A percentile compares a stretch with the other conserved stretches of the same genome.
phyloP scores from a whole-genome alignment of 2,888 invertebrate species.

The Eristalis pertinax region DNA sequence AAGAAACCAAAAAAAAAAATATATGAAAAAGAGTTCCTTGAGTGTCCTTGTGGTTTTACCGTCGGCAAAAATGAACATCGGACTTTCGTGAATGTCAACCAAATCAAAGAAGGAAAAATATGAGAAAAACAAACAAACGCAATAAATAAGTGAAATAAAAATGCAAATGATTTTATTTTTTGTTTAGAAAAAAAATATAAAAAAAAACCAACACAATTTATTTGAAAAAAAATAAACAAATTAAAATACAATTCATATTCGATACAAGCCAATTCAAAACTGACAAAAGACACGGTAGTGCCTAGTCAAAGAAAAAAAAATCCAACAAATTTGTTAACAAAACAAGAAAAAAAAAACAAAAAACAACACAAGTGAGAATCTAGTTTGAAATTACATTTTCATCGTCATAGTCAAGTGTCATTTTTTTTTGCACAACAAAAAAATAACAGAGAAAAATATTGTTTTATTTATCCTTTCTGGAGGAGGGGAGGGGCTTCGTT shows the following conservation, averaged over 20 bases:
- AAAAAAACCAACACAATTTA: neutral
- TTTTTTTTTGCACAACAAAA: constrained; percentile 70
- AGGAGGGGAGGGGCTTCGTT: neutral
- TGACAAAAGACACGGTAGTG: neutral
- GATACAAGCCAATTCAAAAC: constrained; percentile 20
- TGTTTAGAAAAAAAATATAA: neutral
- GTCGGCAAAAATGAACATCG: neutral
- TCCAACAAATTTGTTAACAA: neutral
- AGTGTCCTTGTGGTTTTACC: neutral
- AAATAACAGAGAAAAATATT: constrained; percentile 17
- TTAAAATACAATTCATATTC: no score
- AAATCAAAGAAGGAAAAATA: neutral
- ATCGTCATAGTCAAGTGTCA: constrained; percentile 81
- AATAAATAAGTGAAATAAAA: neutral
- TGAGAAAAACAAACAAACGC: neutral
- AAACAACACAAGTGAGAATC: constrained; percentile 50
- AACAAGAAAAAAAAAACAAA: constrained; percentile 22
- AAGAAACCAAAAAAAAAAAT: no score
- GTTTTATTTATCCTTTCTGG: neutral
- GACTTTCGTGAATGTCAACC: neutral
- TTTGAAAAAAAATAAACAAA: neutral
- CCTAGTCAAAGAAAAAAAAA: constrained; percentile 13
- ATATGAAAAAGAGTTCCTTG: no score
- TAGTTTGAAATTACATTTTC: constrained; percentile 78
- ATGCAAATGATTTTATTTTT: neutral